Conservation (phyloP, 2,888 invertebrate genomes). For the Minunthozetes semirufus region DNA sequence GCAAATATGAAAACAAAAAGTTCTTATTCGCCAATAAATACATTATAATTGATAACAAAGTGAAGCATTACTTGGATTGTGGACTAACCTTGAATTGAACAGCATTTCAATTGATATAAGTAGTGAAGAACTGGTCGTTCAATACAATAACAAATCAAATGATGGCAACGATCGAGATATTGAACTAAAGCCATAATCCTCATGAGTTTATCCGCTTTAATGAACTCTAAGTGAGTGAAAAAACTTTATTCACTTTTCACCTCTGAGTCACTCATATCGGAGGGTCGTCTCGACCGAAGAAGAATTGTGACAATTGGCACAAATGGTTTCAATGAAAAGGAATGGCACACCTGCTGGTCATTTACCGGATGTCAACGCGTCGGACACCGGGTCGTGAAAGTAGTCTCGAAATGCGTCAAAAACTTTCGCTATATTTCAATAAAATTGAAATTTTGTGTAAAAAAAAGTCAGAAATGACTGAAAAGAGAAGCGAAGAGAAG, state of each 20-base stretch:
- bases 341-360: constrained; percentile 20
- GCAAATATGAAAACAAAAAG: neutral
- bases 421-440: no score
- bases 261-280: neutral
- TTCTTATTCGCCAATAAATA: neutral
- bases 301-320: neutral
- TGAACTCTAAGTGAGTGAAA: neutral
- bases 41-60: neutral
- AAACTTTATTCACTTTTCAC: neutral
- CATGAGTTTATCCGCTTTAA: neutral
- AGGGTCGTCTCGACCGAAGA: neutral
- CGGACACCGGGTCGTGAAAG: neutral
- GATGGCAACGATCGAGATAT: neutral
- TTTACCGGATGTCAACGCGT: constrained; percentile 14
- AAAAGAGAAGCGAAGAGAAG: neutral
- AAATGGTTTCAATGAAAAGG: no score
- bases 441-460: neutral
- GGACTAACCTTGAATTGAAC: constrained; percentile 17
- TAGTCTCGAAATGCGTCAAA: neutral
- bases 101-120: neutral
- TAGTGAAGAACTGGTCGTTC: neutral
- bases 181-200: neutral
- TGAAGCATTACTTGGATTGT: neutral
- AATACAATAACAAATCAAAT: neutral
- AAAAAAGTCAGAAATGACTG: neutral